phyloP scores from a whole-genome alignment of 2,797 vertebrate species.

The Alosa sapidissima region DNA sequence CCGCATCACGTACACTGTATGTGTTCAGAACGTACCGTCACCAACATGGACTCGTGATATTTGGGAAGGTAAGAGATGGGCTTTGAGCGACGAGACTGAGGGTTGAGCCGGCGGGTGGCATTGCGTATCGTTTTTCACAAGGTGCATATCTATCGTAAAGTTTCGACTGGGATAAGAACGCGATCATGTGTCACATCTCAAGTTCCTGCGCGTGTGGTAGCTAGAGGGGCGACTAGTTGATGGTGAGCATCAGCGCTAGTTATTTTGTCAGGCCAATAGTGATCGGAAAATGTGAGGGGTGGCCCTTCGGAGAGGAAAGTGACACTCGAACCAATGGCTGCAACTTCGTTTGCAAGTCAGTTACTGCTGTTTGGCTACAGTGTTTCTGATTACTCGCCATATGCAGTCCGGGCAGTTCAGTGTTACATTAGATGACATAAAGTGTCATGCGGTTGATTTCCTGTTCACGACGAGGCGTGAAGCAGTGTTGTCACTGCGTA shows the following conservation, averaged over 20 bases:
- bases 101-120: slow-evolving; percentile 35
- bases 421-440: slow-evolving; percentile 24
- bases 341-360: slow-evolving; percentile 28
- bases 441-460: slow-evolving; percentile 24
- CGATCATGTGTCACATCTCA: slow-evolving; percentile 57
- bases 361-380: not conserved
- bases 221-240: slow-evolving; percentile 39
- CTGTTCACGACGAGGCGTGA: not conserved
- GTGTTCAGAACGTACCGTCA: slow-evolving; percentile 41
- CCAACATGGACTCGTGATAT: slow-evolving; percentile 35
- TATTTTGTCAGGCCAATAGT: slow-evolving; percentile 32
- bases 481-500: not conserved
- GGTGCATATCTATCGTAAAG: slow-evolving; percentile 54
- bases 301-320: slow-evolving; percentile 27
- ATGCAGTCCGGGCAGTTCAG: not conserved
- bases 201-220: slow-evolving; percentile 46
- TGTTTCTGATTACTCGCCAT: not conserved
- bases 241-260: slow-evolving; percentile 33
- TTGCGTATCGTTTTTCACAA: slow-evolving; percentile 49
- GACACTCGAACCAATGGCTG: slow-evolving; percentile 36
- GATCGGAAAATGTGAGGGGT: slow-evolving; percentile 24
- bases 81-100: not conserved
- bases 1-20: slow-evolving; percentile 24
- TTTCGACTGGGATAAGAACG: slow-evolving; percentile 58
- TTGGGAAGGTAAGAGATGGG: slow-evolving; percentile 43